Base-by-base conservation (phyloP, 1,140 invertebrate species). In the Zaprionus africanus region DNA sequence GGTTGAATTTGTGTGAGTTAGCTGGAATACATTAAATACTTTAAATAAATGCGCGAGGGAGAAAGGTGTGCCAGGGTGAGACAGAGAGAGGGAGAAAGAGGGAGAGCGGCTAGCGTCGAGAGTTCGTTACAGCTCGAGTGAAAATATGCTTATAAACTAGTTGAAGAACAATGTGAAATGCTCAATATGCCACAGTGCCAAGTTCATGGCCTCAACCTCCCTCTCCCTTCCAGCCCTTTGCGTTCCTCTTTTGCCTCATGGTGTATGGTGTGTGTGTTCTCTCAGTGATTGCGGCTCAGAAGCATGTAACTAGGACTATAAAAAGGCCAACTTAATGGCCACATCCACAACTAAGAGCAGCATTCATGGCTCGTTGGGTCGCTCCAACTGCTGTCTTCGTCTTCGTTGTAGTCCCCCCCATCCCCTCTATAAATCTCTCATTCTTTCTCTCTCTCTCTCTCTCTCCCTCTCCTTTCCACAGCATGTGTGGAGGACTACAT, bases 311-410 rank as follows among this genome's bases (percentile, higher is more conserved):
- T 83, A 78, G 73, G 74, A 83, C 77, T 70, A 76, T 81, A 85
- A 87, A 80, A 87, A 87, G 78, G 68, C 84, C 84, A 87, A 87
- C 84, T 88, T 87, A 87, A 87, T 87, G 84, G 81, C 84, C 84
- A 84, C 79, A 87, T 88, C 74, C 78, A 77, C 69, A 69, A 79
- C 84, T 88, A 86, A 83, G 77, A 83, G 83, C 80, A 88, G 77
- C 84, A 84, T 88, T 87, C 84, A 87, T 87, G 84, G 84, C 84
- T 87, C 84, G 84, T 81, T 87, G 83, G 68, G 56, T 70, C 76
- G 36, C 64, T 78, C 53, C 66, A 41, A 36, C 59, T 59, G 31
- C 56, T 19, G 24, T 9, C 6, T 17, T 26, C 26, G 6, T 5
- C 3, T 6, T 54, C 19, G 24, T 17, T 22, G 13, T 34, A 65